phyloP scores from a whole-genome alignment of 2,113 vertebrate genomes.

The Noctilio leporinus region DNA sequence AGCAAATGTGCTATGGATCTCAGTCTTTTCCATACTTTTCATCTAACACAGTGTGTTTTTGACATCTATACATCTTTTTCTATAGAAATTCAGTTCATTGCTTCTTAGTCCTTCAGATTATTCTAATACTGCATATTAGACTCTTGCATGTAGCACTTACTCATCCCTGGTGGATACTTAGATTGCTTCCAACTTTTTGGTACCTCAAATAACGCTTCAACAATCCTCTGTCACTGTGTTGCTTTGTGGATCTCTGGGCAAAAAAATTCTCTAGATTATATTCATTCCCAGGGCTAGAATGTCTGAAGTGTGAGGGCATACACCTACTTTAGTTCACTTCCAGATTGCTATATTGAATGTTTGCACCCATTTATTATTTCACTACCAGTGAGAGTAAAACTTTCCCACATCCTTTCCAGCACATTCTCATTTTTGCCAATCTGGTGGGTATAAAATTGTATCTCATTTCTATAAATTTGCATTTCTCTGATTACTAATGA shows the following conservation, averaged over 20 bases:
- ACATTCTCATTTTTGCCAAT: conserved; percentile 30
- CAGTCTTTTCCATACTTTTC: background rate
- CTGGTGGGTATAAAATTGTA: background rate
- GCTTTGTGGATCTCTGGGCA: background rate
- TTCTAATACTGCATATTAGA: background rate
- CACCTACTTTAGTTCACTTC: background rate
- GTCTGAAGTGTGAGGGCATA: background rate
- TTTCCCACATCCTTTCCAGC: background rate
- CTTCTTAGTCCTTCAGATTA: background rate
- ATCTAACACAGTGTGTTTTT: background rate
- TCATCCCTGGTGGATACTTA: background rate
- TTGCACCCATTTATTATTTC: conserved; percentile 41
- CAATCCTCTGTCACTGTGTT: background rate
- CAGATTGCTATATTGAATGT: conserved; percentile 41
- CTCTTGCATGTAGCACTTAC: background rate
- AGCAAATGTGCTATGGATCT: background rate
- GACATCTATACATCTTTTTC: background rate
- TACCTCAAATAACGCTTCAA: background rate
- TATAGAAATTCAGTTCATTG: background rate
- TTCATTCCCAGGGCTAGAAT: background rate
- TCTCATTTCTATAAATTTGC: conserved; percentile 13
- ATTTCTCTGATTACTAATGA: conserved; percentile 39
- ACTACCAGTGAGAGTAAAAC: conserved; percentile 8
- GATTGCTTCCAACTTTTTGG: background rate
- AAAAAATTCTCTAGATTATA: background rate